phyloP scores from a whole-genome alignment of 2,113 vertebrate genomes.

The Nycticorax nycticorax region DNA sequence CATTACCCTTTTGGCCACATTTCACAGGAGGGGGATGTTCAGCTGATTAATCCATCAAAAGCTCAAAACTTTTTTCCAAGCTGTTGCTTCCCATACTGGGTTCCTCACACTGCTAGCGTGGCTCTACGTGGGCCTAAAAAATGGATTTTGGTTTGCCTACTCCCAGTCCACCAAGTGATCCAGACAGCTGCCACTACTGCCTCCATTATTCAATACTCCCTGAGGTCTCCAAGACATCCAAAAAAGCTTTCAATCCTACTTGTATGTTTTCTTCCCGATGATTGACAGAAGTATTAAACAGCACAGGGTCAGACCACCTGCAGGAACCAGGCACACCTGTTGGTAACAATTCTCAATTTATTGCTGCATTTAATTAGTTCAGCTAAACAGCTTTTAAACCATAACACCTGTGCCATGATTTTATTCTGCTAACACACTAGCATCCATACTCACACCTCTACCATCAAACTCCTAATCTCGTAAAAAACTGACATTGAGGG shows the following conservation, averaged over 20 bases:
- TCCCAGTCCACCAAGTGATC: constrained; percentile 5
- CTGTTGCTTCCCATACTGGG: background rate
- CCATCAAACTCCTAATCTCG: background rate
- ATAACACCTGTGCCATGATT: background rate
- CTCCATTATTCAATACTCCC: background rate
- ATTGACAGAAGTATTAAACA: background rate
- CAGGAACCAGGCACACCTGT: constrained; percentile 16
- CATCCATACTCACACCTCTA: background rate
- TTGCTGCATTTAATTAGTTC: background rate
- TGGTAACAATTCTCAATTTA: background rate
- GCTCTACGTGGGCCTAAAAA: background rate
- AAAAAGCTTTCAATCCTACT: background rate
- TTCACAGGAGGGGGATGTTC: constrained; percentile 21
- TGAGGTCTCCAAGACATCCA: background rate
- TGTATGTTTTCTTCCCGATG: background rate
- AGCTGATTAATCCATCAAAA: constrained; percentile 50
- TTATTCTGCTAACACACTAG: background rate
- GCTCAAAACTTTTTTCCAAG: constrained; percentile 36
- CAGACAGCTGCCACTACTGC: background rate
- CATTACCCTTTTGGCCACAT: constrained; percentile 15
- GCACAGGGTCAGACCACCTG: background rate
- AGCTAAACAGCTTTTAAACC: background rate
- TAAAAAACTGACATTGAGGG: background rate
- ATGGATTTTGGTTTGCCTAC: background rate
- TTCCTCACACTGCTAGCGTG: background rate